Evolutionary conservation across 2,888 invertebrate species (phyloP), one percentile per base, ranked within the genome.

Genomic region (Corythucha ciliata): DNA sequence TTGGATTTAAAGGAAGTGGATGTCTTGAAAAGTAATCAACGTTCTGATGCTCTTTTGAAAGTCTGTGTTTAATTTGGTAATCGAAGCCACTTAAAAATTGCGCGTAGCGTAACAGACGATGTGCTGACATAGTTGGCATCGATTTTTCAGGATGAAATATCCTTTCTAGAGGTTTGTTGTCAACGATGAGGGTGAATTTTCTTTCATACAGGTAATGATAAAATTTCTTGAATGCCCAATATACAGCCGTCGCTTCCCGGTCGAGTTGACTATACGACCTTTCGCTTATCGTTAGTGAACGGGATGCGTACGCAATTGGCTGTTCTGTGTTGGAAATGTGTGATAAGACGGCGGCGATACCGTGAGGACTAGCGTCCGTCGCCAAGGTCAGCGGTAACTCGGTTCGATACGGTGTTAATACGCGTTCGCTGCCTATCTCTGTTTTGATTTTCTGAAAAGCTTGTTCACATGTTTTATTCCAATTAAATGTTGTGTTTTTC

Each of bases 161-260:
- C 12, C 16, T 20, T 3, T 37, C 25, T 5, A 55, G 26, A 10
- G 55, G 55, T 24, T 52, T 52, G 20, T 55, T 52, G 22, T 55
- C 55, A 12, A 40, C 37, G 10, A 48, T 48, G n/a, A 52, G 46
- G 10, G 39, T 46, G 22, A 52, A 54, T 18, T 54, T 44, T 12
- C 52, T 26, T 6, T 52, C 55, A 48, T 34, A 53, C 8, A 46
- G 22, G 29, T 52, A 55, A 22, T 32, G 18, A 21, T 37, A 46
- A 20, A 46, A 36, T 26, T 10, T 46, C n/a, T 39, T 32, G 33
- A 22, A 37, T 10, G 25, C 32, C 25, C 36, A 57, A 49, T 46
- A 48, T 2, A 57, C 45, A 12, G 57, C 52, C 10, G 44, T 24
- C 6, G 55, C 58, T 50, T 58, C 56, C 22, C 44, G n/a, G 6